Conservation (phyloP, 2,113 vertebrate genomes). For the Oceanites oceanicus region DNA sequence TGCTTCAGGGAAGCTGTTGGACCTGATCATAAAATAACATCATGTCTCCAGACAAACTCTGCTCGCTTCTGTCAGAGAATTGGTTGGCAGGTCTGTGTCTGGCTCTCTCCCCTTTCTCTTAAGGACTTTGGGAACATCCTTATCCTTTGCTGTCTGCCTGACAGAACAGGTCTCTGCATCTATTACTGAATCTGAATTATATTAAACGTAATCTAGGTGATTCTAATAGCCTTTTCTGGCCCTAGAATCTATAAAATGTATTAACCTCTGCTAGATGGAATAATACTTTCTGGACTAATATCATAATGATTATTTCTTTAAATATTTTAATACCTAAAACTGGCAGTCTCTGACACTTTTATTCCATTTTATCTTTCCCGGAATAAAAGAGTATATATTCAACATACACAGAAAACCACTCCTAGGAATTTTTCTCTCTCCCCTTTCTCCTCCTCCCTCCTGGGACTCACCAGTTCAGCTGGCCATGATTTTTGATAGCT, state of each 20-base stretch:
- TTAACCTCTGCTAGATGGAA: conserved; percentile 3
- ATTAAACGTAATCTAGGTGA: background rate
- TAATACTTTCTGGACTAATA: conserved; percentile 3
- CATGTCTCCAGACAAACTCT: accelerated
- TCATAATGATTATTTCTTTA: conserved; percentile 25
- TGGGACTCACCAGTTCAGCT: background rate
- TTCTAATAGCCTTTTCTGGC: background rate
- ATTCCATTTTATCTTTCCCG: background rate
- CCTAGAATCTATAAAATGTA: background rate
- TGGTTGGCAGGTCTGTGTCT: background rate
- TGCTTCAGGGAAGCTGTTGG: background rate
- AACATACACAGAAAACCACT: background rate
- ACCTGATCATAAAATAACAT: background rate
- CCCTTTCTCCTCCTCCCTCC: background rate
- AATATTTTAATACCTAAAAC: conserved; percentile 30
- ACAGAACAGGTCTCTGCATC: background rate
- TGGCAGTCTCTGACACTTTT: background rate
- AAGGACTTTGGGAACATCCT: background rate
- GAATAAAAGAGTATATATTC: background rate
- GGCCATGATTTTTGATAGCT: conserved; percentile 1
- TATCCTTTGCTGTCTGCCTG: background rate
- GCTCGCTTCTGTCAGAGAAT: background rate
- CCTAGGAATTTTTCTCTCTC: background rate
- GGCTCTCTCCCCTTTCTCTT: background rate
- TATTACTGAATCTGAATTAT: background rate